phyloP scores from a whole-genome alignment of 2,797 vertebrate genomes.

The Peromyscus attwateri region DNA sequence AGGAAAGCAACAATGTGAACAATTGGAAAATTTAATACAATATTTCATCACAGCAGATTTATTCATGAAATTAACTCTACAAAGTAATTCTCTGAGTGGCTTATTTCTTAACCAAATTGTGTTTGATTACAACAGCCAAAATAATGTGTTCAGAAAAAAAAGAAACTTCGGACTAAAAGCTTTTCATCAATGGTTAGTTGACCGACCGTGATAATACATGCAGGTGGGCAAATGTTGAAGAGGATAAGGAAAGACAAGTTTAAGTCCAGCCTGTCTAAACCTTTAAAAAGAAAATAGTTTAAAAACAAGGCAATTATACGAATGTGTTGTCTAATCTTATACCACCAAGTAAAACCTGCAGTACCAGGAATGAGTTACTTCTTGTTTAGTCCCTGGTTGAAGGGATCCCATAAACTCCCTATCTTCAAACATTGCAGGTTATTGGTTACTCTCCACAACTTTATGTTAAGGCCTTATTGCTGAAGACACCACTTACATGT shows the following conservation, averaged over 20 bases:
- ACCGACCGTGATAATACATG: neutral
- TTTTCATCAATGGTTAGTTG: neutral
- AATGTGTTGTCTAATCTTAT: neutral
- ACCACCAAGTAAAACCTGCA: neutral
- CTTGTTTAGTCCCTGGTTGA: neutral
- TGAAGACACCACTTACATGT: neutral
- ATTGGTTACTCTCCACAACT: neutral
- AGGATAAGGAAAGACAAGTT: neutral
- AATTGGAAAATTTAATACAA: conserved; percentile 50
- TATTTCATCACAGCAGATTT: conserved; percentile 72
- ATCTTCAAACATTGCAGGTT: neutral
- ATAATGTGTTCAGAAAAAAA: conserved; percentile 57
- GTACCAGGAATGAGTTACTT: neutral
- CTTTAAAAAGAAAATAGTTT: neutral
- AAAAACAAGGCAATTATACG: neutral
- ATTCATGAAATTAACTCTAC: conserved; percentile 61
- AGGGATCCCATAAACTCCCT: neutral
- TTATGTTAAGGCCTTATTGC: neutral
- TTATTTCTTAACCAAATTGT: conserved; percentile 69
- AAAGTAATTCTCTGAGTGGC: conserved; percentile 65
- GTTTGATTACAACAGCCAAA: conserved; percentile 60
- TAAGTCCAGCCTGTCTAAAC: neutral
- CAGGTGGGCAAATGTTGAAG: neutral
- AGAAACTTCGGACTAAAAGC: conserved; percentile 46
- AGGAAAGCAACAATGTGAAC: conserved; percentile 65